Evolutionary conservation across 2,888 invertebrate species (phyloP).

Genomic region (Subacronicta megacephala): DNA sequence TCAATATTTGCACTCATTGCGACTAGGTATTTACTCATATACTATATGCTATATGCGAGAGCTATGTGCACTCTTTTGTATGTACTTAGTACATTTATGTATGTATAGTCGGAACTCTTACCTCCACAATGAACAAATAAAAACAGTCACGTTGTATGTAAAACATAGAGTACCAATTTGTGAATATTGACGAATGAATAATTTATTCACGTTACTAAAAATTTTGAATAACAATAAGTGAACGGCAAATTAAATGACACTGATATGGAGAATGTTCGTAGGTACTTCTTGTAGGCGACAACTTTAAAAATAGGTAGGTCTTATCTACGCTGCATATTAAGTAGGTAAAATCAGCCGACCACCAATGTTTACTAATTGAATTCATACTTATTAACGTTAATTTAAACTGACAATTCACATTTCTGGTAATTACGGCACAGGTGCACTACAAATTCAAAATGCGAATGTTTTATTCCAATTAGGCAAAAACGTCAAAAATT

Average conservation of each 20-base stretch:
- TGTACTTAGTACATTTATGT: not conserved
- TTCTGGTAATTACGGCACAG: too few relatives aligned
- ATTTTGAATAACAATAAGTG: constrained; percentile 10
- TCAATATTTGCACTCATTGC: constrained; percentile 30
- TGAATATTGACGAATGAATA: constrained; percentile 44
- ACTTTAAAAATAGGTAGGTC: constrained; percentile 41
- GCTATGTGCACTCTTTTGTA: not conserved
- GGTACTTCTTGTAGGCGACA: constrained; percentile 34
- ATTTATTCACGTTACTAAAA: constrained; percentile 28
- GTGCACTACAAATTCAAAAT: too few relatives aligned
- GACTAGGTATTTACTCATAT: too few relatives aligned
- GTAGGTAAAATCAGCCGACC: constrained; percentile 20
- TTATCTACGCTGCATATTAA: constrained; percentile 36
- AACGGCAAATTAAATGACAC: constrained; percentile 33
- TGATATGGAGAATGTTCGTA: constrained; percentile 31
- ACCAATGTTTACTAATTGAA: constrained; percentile 24
- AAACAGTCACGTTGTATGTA: constrained; percentile 1
- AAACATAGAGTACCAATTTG: constrained; percentile 13
- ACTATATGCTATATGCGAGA: too few relatives aligned
- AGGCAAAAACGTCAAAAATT: too few relatives aligned
- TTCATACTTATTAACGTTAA: constrained; percentile 1
- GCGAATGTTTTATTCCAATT: too few relatives aligned
- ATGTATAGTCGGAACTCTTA: constrained; percentile 19
- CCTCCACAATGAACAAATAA: constrained; percentile 16
- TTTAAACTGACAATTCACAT: too few relatives aligned